A percentile compares a stretch with the other conserved stretches of the same genome.
Conservation (phyloP, 53 echinoderm and acorn worm species). For the Echinometra lucunter region DNA sequence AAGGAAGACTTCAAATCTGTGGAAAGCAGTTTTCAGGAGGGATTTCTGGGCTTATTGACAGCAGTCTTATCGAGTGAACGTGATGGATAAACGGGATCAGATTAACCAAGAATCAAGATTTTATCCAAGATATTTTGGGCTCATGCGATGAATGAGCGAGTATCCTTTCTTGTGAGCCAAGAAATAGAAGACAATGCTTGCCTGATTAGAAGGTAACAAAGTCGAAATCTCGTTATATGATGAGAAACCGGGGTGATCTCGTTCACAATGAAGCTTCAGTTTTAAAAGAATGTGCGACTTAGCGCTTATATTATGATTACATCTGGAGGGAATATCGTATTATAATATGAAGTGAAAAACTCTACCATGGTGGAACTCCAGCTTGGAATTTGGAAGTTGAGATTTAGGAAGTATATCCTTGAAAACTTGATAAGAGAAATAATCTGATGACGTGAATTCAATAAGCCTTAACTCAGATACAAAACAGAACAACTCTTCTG, state of each 20-base stretch:
- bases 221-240: neutral
- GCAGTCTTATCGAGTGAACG: conserved; percentile 9
- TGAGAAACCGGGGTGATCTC: neutral
- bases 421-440: neutral
- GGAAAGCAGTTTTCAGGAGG: conserved; percentile 36
- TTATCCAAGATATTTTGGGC: neutral
- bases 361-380: neutral
- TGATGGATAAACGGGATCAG: conserved; percentile 30
- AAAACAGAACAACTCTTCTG: neutral
- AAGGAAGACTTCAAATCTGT: conserved; percentile 3
- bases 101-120: neutral
- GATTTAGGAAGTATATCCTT: neutral
- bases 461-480: neutral
- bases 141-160: neutral
- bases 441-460: neutral
- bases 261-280: neutral
- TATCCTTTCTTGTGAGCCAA: neutral
- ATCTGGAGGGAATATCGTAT: neutral
- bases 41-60: conserved; percentile 31
- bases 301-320: neutral
- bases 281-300: neutral
- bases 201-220: neutral
- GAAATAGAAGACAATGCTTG: neutral
- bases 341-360: neutral
- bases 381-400: neutral